Evolutionary conservation across 2,888 invertebrate species (phyloP), one percentile per base, ranked within the genome.

Genomic region (Eilema depressum): DNA sequence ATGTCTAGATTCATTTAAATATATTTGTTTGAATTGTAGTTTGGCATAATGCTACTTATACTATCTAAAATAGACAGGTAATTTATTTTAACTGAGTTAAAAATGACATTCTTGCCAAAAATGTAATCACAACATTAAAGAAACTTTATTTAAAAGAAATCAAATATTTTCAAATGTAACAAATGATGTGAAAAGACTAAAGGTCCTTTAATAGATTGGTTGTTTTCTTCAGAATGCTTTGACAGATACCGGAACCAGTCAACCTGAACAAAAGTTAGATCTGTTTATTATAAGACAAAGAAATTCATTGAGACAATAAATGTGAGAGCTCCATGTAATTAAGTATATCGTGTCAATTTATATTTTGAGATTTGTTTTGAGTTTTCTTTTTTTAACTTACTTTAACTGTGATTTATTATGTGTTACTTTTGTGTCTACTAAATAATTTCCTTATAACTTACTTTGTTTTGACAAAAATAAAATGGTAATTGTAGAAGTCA

Each of bases 141-240:
- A 79, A 70, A 69, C 60, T 65, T 62, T 33, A 73, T 64, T 76
- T 77, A 82, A 82, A n/a, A 73, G 75, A 83, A 84, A 81, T 84
- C 78, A 83, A 83, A 84, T 83, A 83, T 79, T 76, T 82, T 80
- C 70, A 75, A 82, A 70, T 72, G 73, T 80, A 73, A 78, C 76
- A 75, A 77, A 79, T 79, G 73, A 74, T 41, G 73, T 70, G 70
- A 72, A 84, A 63, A 85, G 77, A 83, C 80, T 76, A 79, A 83
- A 83, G 81, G 83, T 82, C 74, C 76, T 71, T 69, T 67, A 66
- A 71, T 80, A 82, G 79, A 85, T 85, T 84, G 83, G 80, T 84
- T 83, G 83, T 88, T 83, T 84, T 85, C 79, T 84, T 74, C 76
- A 80, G 81, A 86, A 87, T 83, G 86, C 88, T 88, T 88, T 88